phyloP scores from a whole-genome alignment of 2,797 vertebrate species.

The Gallinago nigripennis region DNA sequence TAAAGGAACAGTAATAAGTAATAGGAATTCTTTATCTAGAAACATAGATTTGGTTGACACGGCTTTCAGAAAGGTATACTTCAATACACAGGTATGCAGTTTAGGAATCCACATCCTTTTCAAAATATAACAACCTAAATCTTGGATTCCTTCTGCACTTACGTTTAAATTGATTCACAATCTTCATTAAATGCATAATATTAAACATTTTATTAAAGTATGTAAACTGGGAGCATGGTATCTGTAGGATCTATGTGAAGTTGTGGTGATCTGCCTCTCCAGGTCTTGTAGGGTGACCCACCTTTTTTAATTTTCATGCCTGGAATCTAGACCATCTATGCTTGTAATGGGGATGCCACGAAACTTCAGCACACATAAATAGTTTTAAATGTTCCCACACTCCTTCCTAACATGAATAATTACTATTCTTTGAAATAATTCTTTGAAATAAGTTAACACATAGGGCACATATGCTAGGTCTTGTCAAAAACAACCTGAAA shows the following conservation, averaged over 20 bases:
- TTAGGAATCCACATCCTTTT: not conserved
- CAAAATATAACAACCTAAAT: not conserved
- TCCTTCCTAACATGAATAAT: not conserved
- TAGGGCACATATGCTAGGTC: not conserved
- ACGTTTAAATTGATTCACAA: not conserved
- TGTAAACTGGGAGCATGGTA: not conserved
- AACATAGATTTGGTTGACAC: not conserved
- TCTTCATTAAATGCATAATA: not conserved
- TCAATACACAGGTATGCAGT: not conserved
- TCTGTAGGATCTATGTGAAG: not conserved
- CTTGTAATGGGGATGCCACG: not conserved
- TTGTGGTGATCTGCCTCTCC: not conserved
- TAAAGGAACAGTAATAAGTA: not conserved
- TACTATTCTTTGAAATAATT: not conserved
- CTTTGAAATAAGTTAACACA: not conserved
- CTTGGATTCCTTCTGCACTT: not conserved
- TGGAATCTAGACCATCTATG: not conserved
- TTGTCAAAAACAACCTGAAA: not conserved
- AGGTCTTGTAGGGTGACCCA: not conserved
- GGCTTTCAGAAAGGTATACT: not conserved
- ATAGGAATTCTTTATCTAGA: not conserved
- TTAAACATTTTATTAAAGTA: not conserved
- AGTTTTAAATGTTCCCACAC: not conserved
- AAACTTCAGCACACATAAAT: not conserved
- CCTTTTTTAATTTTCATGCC: not conserved